phyloP scores from a whole-genome alignment of 2,797 vertebrate species.

The Distichodus sexfasciatus region DNA sequence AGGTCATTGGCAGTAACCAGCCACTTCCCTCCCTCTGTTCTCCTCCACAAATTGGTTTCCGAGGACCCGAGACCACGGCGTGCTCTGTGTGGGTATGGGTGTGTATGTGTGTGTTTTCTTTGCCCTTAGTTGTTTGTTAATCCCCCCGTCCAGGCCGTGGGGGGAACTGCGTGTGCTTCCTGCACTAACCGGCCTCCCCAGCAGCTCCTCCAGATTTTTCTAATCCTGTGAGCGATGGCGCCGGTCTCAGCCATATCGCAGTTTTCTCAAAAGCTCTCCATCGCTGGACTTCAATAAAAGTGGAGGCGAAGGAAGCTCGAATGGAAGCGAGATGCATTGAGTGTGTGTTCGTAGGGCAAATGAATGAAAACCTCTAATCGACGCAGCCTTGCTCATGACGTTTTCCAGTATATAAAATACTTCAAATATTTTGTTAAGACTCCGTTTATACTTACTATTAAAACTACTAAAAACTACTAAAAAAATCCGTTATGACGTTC shows the following conservation, averaged over 20 bases:
- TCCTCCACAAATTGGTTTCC: constrained; percentile 66
- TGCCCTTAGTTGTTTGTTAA: constrained; percentile 67
- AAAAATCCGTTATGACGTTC: too few relatives aligned
- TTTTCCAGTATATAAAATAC: too few relatives aligned
- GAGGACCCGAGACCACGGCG: constrained; percentile 49
- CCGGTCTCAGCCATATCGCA: constrained; percentile 66
- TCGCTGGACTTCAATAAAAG: constrained; percentile 77
- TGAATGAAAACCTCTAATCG: too few relatives aligned
- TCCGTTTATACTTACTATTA: too few relatives aligned
- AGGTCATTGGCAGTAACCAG: constrained; percentile 50
- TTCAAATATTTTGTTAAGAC: too few relatives aligned
- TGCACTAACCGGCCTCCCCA: constrained; percentile 59
- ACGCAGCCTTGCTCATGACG: too few relatives aligned
- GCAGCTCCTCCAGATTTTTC: constrained; percentile 59
- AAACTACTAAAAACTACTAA: too few relatives aligned
- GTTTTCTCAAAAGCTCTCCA: constrained; percentile 63
- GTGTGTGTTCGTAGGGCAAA: too few relatives aligned
- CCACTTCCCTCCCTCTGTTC: constrained; percentile 41
- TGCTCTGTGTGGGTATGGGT: constrained; percentile 25
- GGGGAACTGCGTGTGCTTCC: constrained; percentile 36
- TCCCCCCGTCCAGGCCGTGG: constrained; percentile 60
- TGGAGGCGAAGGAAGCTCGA: constrained; percentile 51
- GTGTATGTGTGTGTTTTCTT: constrained; percentile 46
- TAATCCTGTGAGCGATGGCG: constrained; percentile 71
- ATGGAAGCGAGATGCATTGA: constrained; percentile 49